A percentile compares a stretch with the other conserved stretches of the same genome.
phyloP scores from a whole-genome alignment of 2,888 invertebrate genomes.

The Campopleginae sp. region DNA sequence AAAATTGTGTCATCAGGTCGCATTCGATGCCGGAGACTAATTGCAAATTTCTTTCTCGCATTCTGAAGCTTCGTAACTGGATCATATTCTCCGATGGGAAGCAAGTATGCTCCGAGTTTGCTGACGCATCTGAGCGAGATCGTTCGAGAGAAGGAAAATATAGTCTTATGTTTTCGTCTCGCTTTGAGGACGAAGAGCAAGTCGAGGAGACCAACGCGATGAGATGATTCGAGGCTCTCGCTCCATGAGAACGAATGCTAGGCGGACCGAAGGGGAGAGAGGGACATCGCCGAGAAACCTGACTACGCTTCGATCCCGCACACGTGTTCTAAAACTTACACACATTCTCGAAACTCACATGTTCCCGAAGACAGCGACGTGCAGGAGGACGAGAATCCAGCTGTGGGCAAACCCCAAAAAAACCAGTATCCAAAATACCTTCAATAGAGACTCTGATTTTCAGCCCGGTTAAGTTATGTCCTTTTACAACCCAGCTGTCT shows the following conservation, averaged over 20 bases:
- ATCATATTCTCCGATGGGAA: conserved; percentile 39
- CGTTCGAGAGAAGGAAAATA: conserved; percentile 56
- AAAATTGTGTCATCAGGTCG: conserved; percentile 40
- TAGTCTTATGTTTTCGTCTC: conserved; percentile 23
- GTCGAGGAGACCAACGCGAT: conserved; percentile 14
- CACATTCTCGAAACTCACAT: background rate
- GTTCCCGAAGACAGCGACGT: background rate
- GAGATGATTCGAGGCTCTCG: conserved; percentile 41
- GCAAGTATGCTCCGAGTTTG: conserved; percentile 17
- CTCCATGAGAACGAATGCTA: background rate
- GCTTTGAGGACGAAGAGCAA: conserved; percentile 18
- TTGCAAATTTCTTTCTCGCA: conserved; percentile 6
- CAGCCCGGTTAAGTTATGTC: background rate
- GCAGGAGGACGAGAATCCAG: background rate
- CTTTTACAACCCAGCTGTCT: background rate
- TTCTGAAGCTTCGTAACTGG: conserved; percentile 41
- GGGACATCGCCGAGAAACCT: background rate
- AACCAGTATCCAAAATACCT: background rate
- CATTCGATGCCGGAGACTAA: background rate
- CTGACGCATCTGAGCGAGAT: conserved; percentile 54
- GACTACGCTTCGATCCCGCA: conserved; percentile 54
- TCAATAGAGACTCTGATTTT: background rate
- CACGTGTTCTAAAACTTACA: conserved; percentile 13
- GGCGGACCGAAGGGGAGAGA: background rate
- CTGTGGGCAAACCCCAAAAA: background rate